phyloP scores from a whole-genome alignment of 2,797 vertebrate species.

The Chlorospingus semifuscus region DNA sequence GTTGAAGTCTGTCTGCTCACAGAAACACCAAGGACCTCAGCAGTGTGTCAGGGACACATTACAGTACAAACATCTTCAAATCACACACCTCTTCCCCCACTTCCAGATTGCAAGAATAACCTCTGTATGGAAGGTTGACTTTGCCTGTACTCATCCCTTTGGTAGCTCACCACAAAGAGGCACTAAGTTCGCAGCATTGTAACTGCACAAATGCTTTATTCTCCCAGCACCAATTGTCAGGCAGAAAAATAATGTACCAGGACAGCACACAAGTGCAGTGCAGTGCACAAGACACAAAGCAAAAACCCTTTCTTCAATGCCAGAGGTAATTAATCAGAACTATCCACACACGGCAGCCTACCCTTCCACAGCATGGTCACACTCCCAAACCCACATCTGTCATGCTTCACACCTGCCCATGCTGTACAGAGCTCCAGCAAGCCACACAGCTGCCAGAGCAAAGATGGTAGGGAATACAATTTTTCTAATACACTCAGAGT shows the following conservation, averaged over 20 bases:
- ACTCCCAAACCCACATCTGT: background rate
- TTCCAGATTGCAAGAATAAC: background rate
- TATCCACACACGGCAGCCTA: background rate
- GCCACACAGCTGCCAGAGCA: background rate
- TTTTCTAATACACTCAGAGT: background rate
- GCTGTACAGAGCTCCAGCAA: background rate
- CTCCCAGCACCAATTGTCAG: background rate
- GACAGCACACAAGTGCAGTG: background rate
- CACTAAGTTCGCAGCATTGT: background rate
- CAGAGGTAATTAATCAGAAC: background rate
- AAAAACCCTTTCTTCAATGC: background rate
- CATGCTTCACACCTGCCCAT: background rate
- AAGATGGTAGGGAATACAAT: background rate
- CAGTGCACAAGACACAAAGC: background rate
- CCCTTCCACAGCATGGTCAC: background rate
- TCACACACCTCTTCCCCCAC: fast-evolving
- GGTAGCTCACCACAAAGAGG: background rate
- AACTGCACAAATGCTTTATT: background rate
- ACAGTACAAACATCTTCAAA: background rate
- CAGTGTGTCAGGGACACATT: background rate
- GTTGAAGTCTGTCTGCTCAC: background rate
- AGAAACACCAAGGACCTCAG: background rate
- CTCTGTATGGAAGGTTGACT: background rate
- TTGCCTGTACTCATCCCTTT: background rate
- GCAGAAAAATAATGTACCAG: background rate